phyloP scores from a whole-genome alignment of 37 sponge, comb jelly and placozoan genomes.

The Eunapius fragilis region DNA sequence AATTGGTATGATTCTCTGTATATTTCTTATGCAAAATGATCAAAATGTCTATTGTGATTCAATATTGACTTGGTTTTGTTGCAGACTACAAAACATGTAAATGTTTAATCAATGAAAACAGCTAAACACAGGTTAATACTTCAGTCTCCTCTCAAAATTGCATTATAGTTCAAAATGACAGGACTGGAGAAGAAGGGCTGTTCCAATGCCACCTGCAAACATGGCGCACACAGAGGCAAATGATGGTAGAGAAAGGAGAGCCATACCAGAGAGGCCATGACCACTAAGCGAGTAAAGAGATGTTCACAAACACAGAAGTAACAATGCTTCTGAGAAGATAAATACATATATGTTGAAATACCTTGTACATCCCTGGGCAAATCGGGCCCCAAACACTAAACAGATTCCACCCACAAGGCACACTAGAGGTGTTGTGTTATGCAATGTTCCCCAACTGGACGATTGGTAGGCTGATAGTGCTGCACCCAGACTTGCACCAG shows the following conservation, averaged over 20 bases:
- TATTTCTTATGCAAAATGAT: too few relatives aligned
- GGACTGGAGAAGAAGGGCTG: neutral
- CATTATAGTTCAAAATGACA: neutral
- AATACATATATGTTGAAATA: neutral
- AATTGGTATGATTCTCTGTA: too few relatives aligned
- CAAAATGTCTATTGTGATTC: too few relatives aligned
- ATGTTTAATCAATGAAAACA: too few relatives aligned
- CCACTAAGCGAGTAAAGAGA: neutral
- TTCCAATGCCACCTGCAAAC: conserved; percentile 69
- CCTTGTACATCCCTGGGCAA: conserved; percentile 77
- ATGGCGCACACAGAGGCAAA: conserved; percentile 51
- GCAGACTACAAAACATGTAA: too few relatives aligned
- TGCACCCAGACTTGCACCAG: conserved; percentile 35
- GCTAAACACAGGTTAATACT: too few relatives aligned
- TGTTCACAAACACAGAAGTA: neutral
- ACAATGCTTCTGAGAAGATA: neutral
- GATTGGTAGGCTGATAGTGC: conserved; percentile 54
- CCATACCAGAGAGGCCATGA: conserved; percentile 68
- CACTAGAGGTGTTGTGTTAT: neutral
- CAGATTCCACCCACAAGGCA: conserved; percentile 57
- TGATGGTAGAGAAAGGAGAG: conserved; percentile 35
- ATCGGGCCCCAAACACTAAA: conserved; percentile 63
- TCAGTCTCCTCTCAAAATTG: too few relatives aligned
- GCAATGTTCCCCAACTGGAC: conserved; percentile 26
- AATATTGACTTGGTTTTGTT: too few relatives aligned